Conservation (phyloP, 2,888 invertebrate species). For the Sicus ferrugineus region DNA sequence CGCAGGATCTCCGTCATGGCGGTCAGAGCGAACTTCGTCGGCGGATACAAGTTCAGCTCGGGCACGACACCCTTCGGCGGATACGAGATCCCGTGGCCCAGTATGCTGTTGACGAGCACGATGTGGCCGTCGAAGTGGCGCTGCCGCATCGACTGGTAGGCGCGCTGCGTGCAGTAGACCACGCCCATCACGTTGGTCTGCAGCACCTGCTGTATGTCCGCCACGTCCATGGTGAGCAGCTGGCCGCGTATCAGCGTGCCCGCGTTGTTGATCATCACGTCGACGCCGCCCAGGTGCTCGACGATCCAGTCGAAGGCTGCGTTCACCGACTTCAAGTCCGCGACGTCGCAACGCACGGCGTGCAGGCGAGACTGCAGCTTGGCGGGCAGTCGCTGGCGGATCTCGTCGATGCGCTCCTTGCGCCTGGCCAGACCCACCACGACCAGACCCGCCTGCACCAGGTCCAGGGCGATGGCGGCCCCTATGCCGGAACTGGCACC, state of each 20-base stretch:
- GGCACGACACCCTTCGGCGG: constrained; percentile 49
- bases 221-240: constrained; percentile 46
- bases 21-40: constrained; percentile 56
- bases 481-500: constrained; percentile 73
- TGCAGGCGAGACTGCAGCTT: constrained; percentile 55
- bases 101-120: constrained; percentile 64
- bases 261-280: constrained; percentile 71
- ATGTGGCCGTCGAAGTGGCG: constrained; percentile 63
- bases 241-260: constrained; percentile 59
- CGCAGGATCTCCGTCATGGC: constrained; percentile 57
- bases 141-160: constrained; percentile 66
- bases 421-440: constrained; percentile 69
- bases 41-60: constrained; percentile 56
- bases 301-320: constrained; percentile 67
- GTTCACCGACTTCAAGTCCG: constrained; percentile 67
- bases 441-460: constrained; percentile 66
- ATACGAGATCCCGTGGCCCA: constrained; percentile 54
- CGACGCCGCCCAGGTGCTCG: constrained; percentile 66
- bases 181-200: constrained; percentile 66
- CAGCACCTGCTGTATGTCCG: constrained; percentile 53
- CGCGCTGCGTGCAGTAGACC: constrained; percentile 65
- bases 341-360: constrained; percentile 66
- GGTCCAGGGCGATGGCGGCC: constrained; percentile 63
- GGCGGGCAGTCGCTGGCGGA: constrained; percentile 45
- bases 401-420: constrained; percentile 62